phyloP scores from a whole-genome alignment of 2,888 invertebrate genomes.

The Deilephila elpenor region DNA sequence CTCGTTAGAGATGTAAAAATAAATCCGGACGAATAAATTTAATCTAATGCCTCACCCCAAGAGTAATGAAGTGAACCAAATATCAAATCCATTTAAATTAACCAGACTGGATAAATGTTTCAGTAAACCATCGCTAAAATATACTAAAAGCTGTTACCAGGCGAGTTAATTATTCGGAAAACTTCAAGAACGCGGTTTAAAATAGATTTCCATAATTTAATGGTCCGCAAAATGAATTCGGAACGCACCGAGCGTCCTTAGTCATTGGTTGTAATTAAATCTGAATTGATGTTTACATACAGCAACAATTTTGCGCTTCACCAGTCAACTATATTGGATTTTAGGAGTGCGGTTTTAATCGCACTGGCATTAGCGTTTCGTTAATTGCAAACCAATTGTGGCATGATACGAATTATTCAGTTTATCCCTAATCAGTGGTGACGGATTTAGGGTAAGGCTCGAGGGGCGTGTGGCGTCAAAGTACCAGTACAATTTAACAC shows the following conservation, averaged over 20 bases:
- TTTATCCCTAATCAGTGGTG: not conserved
- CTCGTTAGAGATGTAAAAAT: no score
- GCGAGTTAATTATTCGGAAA: not conserved
- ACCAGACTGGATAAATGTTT: not conserved
- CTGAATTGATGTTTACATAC: slow-evolving; percentile 17
- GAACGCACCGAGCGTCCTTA: slow-evolving; percentile 6
- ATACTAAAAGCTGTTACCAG: not conserved
- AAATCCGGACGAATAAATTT: no score
- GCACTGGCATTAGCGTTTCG: not conserved
- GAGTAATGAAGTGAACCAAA: not conserved
- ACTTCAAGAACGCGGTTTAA: not conserved
- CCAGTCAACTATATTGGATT: slow-evolving; percentile 9
- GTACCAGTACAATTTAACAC: not conserved
- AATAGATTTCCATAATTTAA: slow-evolving; percentile 11
- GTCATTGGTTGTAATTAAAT: slow-evolving; percentile 29
- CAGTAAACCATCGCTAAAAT: not conserved
- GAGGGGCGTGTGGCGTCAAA: not conserved
- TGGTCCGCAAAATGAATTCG: slow-evolving; percentile 13
- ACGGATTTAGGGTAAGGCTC: not conserved
- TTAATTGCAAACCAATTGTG: slow-evolving; percentile 3
- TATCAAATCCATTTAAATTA: not conserved
- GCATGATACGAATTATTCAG: not conserved
- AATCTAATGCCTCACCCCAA: no score
- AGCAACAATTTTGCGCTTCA: slow-evolving; percentile 26
- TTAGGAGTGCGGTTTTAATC: slow-evolving; percentile 6